Percentiles rank a stretch among this genome's conserved stretches.
phyloP scores from a whole-genome alignment of 64 coral and sea anemone genomes.

The Actinia tenebrosa region DNA sequence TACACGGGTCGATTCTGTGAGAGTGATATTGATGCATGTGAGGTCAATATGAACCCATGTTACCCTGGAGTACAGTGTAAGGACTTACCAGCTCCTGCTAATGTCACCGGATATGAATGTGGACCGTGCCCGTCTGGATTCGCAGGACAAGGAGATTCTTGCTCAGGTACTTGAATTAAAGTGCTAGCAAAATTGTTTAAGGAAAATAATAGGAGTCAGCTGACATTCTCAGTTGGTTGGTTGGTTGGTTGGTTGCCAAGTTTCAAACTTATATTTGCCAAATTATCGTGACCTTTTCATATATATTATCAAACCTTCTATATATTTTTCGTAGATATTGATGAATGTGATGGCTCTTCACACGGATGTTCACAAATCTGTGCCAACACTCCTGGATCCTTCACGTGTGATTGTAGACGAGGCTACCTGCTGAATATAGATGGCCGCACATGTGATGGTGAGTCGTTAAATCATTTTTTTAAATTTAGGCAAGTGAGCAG shows the following conservation, averaged over 20 bases:
- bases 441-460: slow-evolving; percentile 17
- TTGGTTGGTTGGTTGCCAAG: no score
- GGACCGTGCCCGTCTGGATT: slow-evolving; percentile 48
- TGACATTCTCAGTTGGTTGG: no score
- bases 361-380: slow-evolving; percentile 27
- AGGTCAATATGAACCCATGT: slow-evolving; percentile 42
- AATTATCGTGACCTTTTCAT: not conserved
- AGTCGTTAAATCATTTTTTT: not conserved
- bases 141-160: slow-evolving; percentile 32
- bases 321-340: slow-evolving; percentile 30
- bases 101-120: slow-evolving; percentile 39
- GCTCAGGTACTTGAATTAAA: not conserved
- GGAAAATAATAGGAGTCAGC: no score
- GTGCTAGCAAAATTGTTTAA: not conserved
- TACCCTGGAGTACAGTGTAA: slow-evolving; percentile 53
- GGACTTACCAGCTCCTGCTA: slow-evolving; percentile 46
- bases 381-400: slow-evolving; percentile 42
- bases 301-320: not conserved
- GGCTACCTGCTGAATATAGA: slow-evolving; percentile 19
- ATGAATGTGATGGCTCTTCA: slow-evolving; percentile 22
- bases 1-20: slow-evolving; percentile 46
- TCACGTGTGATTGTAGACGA: slow-evolving; percentile 14
- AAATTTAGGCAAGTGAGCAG: no score
- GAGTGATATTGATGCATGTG: slow-evolving; percentile 48
- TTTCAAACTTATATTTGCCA: not conserved